These are phyloP conservation scores for Danaus melanippus DNA, from an alignment of 1,140 invertebrate species.

Conservation along the genomic window DNA sequence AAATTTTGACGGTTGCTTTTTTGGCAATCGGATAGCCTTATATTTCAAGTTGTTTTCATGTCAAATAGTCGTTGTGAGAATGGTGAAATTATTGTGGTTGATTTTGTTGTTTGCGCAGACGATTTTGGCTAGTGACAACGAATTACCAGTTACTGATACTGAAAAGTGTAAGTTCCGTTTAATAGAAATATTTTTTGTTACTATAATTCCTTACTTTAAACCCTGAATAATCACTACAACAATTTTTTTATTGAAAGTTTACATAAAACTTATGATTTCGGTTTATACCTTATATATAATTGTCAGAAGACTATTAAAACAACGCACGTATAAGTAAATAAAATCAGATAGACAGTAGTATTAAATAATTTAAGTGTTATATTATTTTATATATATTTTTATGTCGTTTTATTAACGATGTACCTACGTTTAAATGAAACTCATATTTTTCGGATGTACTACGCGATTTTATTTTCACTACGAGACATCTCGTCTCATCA, in stretches of 20 bases:
- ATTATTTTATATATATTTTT: too few relatives aligned
- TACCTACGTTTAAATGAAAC: too few relatives aligned
- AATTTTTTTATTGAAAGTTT: conserved; percentile 4
- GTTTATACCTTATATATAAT: neutral
- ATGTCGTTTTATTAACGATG: too few relatives aligned
- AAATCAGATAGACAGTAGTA: too few relatives aligned
- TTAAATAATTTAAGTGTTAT: too few relatives aligned
- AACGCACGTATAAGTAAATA: too few relatives aligned
- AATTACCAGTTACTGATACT: conserved; percentile 36
- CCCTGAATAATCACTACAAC: neutral
- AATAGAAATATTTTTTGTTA: neutral
- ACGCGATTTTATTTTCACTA: too few relatives aligned
- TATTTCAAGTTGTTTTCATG: conserved; percentile 34
- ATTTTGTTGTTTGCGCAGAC: conserved; percentile 60
- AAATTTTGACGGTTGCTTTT: conserved; percentile 41
- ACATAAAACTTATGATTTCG: conserved; percentile 6
- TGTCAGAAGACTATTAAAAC: too few relatives aligned
- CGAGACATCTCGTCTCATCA: too few relatives aligned
- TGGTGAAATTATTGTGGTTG: conserved; percentile 67
- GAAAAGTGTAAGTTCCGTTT: conserved; percentile 45
- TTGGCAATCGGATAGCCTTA: conserved; percentile 14
- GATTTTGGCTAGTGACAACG: conserved; percentile 55
- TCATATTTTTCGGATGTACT: too few relatives aligned
- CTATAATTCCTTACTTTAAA: neutral
- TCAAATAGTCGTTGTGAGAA: conserved; percentile 44